Evolutionary conservation across 2,113 vertebrate species (phyloP), one percentile per base, ranked within the genome.

Genomic region (Corythoichthys intestinalis): DNA sequence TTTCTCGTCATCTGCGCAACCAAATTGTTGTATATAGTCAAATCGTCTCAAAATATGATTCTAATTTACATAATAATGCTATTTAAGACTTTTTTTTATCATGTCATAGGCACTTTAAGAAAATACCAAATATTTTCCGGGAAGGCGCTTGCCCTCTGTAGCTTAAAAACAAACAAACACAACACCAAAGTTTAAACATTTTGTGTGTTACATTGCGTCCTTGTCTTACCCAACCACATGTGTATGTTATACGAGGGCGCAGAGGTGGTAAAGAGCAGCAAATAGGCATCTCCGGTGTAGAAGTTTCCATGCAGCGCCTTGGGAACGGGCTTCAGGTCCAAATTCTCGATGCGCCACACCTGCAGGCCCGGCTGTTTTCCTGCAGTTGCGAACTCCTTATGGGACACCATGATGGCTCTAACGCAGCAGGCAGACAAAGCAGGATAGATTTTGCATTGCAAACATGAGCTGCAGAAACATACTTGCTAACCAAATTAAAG

Each of bases 281-380:
- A 49, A 83, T 93, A 93, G 48, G 91, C 91, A 1, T 93, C 93
- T 1, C 93, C 93, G 0, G 65, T 89, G 86, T 75, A 93, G 80
- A 93, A 93, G 85, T 35, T 87, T 48, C 93, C 90, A 0, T 88
- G 20, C 68, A 91, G 83, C 35, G 52, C 57, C 76, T 92, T 86
- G 2, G 91, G 90, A 48, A 93, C 84, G 0, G 89, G 90, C 58
- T 91, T 92, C 53, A 93, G 85, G 72, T 93, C 92, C 89, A 93
- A 5, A 75, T 77, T 92, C 83, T 93, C 93, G 0, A 93, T 93
- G 6, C 93, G 90, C 93, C 93, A 93, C 20, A 93, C 75, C 86
- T 90, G 85, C 71, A 93, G 85, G 2, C 92, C 93, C 0, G 90
- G 71, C 60, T 74, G 8, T 79, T 92, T 92, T 61, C 93, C 93